These are phyloP conservation scores for Oreochromis tanganicae DNA, from an alignment of 2,113 vertebrate species.

Conservation along the genomic window DNA sequence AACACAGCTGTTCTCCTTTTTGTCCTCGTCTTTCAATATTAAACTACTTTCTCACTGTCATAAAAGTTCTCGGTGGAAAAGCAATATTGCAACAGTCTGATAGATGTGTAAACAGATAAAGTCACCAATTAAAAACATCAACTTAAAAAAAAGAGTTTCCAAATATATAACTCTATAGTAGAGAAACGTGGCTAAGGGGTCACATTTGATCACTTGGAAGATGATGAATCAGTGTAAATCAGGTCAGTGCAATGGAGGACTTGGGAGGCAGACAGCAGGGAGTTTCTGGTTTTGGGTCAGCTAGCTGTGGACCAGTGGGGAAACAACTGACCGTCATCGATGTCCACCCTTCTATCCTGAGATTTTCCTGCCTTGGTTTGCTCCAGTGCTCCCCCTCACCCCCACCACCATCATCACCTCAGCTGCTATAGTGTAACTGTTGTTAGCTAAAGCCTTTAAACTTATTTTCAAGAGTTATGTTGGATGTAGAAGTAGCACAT, in stretches of 20 bases:
- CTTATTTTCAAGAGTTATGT: neutral
- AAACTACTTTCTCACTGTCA: conserved; percentile 2
- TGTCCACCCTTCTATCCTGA: conserved; percentile 21
- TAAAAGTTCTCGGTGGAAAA: neutral
- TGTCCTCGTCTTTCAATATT: neutral
- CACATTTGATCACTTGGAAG: conserved; percentile 59
- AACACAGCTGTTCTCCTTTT: neutral
- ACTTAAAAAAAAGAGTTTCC: neutral
- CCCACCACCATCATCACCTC: neutral
- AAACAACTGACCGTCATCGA: conserved; percentile 46
- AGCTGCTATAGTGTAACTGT: neutral
- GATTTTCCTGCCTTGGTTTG: neutral
- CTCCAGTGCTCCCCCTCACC: neutral
- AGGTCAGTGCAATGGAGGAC: conserved; percentile 65
- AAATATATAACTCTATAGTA: neutral
- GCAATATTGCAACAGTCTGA: neutral
- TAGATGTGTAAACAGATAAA: neutral
- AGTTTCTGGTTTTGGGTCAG: conserved; percentile 68
- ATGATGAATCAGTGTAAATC: conserved; percentile 67
- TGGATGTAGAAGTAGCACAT: neutral
- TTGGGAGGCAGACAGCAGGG: conserved; percentile 48
- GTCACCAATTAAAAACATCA: neutral
- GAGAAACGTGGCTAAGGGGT: conserved; percentile 48
- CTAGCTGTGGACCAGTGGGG: conserved; percentile 35
- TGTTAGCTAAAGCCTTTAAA: conserved; percentile 27